Conservation (phyloP, 2,888 invertebrate species). For the Petrolisthes cinctipes region DNA sequence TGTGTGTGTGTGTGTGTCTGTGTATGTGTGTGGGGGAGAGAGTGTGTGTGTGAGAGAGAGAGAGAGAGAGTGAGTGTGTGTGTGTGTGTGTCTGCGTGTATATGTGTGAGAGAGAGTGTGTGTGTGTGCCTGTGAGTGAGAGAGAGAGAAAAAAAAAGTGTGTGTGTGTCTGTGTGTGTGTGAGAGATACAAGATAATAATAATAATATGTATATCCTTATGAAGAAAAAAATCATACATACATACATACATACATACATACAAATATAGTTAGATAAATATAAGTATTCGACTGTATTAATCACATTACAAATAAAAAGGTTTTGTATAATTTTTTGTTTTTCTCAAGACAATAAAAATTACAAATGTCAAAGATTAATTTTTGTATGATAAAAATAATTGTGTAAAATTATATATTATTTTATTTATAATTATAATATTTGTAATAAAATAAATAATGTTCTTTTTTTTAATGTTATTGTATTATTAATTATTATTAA, state of each 20-base stretch:
- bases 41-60: neutral
- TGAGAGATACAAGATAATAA: too few species aligned
- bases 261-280: neutral
- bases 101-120: neutral
- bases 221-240: too few species aligned
- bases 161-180: neutral
- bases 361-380: neutral
- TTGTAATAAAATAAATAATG: neutral
- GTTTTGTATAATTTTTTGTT: neutral
- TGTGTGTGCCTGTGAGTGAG: slow-evolving; percentile 8
- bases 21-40: neutral
- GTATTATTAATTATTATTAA: too few species aligned
- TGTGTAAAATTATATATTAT: too few species aligned
- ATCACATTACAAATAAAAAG: neutral
- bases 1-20: neutral
- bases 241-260: too few species aligned
- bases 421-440: too few species aligned
- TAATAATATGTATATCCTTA: too few species aligned
- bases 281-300: neutral
- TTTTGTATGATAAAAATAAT: too few species aligned
- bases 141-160: neutral
- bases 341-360: neutral
- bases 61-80: neutral
- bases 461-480: neutral
- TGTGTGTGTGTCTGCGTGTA: too few species aligned